Percentiles rank a stretch among this genome's conserved stretches.
These are phyloP conservation scores for Lepisosteus oculatus DNA, from an alignment of 2,113 vertebrate species.

Conservation along the genomic window DNA sequence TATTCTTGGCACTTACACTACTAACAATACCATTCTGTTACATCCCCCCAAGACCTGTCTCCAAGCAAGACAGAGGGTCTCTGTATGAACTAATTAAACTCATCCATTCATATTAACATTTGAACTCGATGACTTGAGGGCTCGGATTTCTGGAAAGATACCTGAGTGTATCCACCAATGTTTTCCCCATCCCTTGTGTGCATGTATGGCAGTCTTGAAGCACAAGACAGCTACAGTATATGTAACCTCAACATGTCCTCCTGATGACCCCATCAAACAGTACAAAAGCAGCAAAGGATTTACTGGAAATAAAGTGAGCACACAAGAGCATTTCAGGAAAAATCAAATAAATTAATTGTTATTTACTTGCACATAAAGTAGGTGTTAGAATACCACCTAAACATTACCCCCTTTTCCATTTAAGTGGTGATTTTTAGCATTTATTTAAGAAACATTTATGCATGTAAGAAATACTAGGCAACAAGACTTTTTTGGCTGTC, in stretches of 20 bases:
- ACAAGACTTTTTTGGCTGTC: not conserved
- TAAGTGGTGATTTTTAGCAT: too few species aligned
- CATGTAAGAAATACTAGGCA: too few species aligned
- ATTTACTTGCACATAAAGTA: too few species aligned
- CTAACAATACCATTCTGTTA: slow-evolving; percentile 12
- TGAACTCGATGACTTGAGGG: slow-evolving; percentile 42
- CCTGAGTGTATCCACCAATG: slow-evolving; percentile 13
- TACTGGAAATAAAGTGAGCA: too few species aligned
- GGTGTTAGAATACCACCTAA: too few species aligned
- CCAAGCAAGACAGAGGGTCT: slow-evolving; percentile 17
- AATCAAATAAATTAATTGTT: too few species aligned
- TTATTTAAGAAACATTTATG: too few species aligned
- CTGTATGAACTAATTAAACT: slow-evolving; percentile 45
- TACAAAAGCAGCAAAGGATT: too few species aligned
- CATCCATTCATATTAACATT: slow-evolving; percentile 54
- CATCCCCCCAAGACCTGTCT: slow-evolving; percentile 34
- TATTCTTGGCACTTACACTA: slow-evolving; percentile 40
- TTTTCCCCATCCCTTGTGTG: slow-evolving; percentile 10
- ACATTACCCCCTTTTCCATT: too few species aligned
- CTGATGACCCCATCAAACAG: too few species aligned
- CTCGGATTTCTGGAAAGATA: not conserved
- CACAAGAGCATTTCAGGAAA: too few species aligned
- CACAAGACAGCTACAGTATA: not conserved
- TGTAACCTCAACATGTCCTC: too few species aligned
- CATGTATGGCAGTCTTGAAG: not conserved